phyloP scores from a whole-genome alignment of 2,797 vertebrate genomes.

The Salmo trutta region DNA sequence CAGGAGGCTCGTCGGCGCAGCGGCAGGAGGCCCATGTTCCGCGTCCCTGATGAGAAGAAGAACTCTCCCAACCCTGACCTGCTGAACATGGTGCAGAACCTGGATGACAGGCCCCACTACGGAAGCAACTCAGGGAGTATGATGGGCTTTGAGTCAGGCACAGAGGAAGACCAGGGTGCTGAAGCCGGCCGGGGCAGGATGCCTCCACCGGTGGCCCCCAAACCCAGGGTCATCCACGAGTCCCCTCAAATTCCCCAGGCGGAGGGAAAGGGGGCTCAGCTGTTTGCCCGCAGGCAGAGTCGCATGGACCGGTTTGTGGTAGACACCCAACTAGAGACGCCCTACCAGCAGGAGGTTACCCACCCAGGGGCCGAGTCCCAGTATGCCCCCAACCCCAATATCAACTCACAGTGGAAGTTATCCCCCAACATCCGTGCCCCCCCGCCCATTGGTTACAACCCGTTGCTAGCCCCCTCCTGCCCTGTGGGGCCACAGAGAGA shows the following conservation, averaged over 20 bases:
- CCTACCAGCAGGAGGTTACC: constrained; percentile 59
- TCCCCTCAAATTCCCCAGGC: constrained; percentile 80
- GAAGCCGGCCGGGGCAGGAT: constrained; percentile 79
- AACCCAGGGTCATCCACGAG: constrained; percentile 81
- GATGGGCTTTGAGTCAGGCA: constrained; percentile 74
- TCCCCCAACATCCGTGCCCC: constrained; percentile 96
- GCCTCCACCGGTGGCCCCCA: constrained; percentile 95
- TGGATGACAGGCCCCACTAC: constrained; percentile 86
- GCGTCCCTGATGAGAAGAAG: constrained; percentile 83
- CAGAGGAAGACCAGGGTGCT: constrained; percentile 81
- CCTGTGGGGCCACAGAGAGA: constrained; percentile 86
- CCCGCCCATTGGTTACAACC: constrained; percentile 97
- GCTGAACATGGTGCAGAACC: constrained; percentile 91
- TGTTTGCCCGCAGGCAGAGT: constrained; percentile 94
- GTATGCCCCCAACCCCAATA: constrained; percentile 71
- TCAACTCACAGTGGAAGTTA: constrained; percentile 86
- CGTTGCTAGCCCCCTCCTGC: constrained; percentile 88
- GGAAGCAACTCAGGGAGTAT: constrained; percentile 47
- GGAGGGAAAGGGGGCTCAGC: constrained; percentile 92
- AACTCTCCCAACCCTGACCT: constrained; percentile 94
- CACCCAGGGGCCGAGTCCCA: constrained; percentile 63
- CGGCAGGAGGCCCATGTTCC: constrained; percentile 92
- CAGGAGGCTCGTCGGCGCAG: constrained; percentile 84
- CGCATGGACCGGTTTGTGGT: constrained; percentile 93
- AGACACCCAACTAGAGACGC: constrained; percentile 72